These are phyloP conservation scores for Clarias laeviceps DNA, from an alignment of 2,797 vertebrate species.

Conservation along the genomic window DNA sequence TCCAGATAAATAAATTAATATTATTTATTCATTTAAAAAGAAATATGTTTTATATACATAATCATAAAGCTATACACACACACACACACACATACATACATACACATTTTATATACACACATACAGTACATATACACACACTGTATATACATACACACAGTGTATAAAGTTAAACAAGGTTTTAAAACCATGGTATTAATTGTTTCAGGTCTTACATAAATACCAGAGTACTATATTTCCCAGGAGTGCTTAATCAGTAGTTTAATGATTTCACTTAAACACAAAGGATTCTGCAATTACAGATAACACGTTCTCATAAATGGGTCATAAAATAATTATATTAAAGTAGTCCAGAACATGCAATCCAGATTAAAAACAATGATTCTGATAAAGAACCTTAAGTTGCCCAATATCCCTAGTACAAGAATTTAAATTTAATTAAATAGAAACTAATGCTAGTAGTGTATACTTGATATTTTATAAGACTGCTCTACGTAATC, in stretches of 20 bases:
- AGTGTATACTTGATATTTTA: not conserved
- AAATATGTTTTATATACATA: no score
- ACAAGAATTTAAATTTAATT: not conserved
- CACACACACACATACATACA: no score
- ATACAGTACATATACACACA: no score
- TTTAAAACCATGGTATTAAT: not conserved
- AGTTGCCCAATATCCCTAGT: not conserved
- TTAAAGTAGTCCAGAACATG: not conserved
- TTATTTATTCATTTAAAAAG: not conserved
- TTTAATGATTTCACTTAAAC: constrained; percentile 3
- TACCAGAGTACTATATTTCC: not conserved
- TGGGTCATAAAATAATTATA: not conserved
- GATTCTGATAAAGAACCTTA: not conserved
- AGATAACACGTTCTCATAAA: not conserved
- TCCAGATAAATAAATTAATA: not conserved
- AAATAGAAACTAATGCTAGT: not conserved
- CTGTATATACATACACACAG: not conserved
- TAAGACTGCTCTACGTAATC: not conserved
- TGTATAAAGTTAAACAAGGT: not conserved
- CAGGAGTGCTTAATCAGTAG: not conserved
- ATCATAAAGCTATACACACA: no score
- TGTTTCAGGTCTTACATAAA: not conserved
- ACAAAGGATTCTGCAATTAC: constrained; percentile 1
- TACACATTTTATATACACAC: no score
- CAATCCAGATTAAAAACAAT: not conserved